These are phyloP conservation scores for Spodoptera exigua DNA, from an alignment of 2,888 invertebrate species.

Conservation along the genomic window DNA sequence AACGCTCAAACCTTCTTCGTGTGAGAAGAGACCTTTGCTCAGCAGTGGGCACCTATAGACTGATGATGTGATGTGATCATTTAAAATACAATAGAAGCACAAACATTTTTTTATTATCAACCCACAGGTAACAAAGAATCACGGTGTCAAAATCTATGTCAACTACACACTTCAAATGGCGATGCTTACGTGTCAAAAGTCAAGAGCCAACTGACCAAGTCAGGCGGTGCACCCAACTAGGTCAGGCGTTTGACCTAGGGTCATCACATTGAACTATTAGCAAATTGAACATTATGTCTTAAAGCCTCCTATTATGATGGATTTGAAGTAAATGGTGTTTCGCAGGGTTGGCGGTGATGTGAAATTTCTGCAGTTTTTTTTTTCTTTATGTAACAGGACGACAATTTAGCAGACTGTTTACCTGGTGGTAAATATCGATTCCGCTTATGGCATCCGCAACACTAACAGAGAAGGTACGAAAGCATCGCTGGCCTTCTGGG, in stretches of 20 bases:
- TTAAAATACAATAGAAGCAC: not conserved
- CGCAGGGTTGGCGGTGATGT: not conserved
- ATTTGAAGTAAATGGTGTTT: constrained; percentile 12
- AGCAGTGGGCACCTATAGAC: too few species aligned
- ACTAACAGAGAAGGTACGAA: too few species aligned
- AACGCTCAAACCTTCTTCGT: too few species aligned
- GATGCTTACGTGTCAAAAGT: constrained; percentile 5
- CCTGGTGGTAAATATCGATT: too few species aligned
- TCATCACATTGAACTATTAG: constrained; percentile 26
- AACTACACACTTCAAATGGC: constrained; percentile 21
- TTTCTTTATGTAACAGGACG: too few species aligned
- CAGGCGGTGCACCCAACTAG: constrained; percentile 14
- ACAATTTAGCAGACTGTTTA: too few species aligned
- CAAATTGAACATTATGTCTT: constrained; percentile 32
- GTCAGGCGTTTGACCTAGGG: constrained; percentile 17
- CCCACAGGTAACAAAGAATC: not conserved
- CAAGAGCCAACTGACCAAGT: constrained; percentile 31
- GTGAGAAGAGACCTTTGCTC: too few species aligned
- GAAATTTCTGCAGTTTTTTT: too few species aligned
- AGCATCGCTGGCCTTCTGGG: too few species aligned
- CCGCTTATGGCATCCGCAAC: too few species aligned
- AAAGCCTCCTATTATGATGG: constrained; percentile 21
- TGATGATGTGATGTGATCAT: not conserved
- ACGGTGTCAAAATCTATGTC: constrained; percentile 14
- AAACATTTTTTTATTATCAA: constrained; percentile 11